Evolutionary conservation across 2,888 invertebrate genomes (phyloP), one percentile per base, ranked within the genome.

Genomic region (Chamaedrilus cognettii): DNA sequence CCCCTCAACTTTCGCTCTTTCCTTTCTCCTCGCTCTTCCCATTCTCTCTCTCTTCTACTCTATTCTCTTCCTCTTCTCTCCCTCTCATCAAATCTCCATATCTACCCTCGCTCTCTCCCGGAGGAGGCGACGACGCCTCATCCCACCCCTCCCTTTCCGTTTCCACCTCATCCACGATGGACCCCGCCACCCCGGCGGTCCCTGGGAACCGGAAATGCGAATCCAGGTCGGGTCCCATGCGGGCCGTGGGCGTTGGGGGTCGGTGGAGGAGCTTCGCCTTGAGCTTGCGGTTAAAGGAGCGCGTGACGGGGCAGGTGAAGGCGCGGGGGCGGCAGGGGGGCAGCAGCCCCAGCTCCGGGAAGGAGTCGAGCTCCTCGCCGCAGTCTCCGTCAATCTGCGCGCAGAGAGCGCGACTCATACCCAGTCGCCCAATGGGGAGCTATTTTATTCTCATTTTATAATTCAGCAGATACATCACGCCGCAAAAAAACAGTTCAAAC

Each of bases 241-340:
- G 55, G 55, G 55, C 55, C 11, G 62, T 62, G 23, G 62, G 62
- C 31, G 62, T 62, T n/a, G 62, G 62, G 26, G 62, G 62, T 15
- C 62, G 51, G 32, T 51, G 49, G 28, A 62, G 32, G 19, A 62
- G 49, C 62, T 31, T 62, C 50, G 52, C 5, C 62, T 33, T 26
- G 31, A 49, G 62, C 51, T 51, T 49, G 28, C 62, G 28, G 51
- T 62, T 51, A 51, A 62, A 62, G 26, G 62, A 42, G 30, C 30
- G 49, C 30, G 62, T 31, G 52, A 52, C 32, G 1, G 62, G 62
- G 30, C 62, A 62, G 1, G 62, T 62, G 62, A 62, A 62, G 50
- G 62, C 62, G 15, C 62, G n/a, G 15, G 62, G 62, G 15, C 62
- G 19, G 26, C 28, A 2, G 42, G 7, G 31, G 31, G 33, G 32